Evolutionary conservation across 1,140 invertebrate genomes (phyloP), one percentile per base, ranked within the genome.

Genomic region (Onthophagus taurus): DNA sequence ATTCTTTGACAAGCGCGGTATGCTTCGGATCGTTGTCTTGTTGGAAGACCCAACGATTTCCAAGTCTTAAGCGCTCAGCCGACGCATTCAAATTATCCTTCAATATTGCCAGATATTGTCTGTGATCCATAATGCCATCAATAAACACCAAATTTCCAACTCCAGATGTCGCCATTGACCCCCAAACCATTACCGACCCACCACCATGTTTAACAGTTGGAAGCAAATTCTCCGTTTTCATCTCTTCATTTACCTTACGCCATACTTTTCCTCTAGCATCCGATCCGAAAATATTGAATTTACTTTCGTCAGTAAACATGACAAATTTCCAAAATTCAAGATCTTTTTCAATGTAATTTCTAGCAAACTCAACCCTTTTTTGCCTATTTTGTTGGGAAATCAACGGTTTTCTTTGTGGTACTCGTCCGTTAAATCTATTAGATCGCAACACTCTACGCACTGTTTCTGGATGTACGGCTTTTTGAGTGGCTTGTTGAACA

Each of bases 11-110:
- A 13, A 50, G 13, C n/a, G 52, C 37, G n/a, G 52, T 59, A 31
- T 66, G 58, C 37, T 65, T 64, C 9, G 58, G 53, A 46, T 62
- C 58, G 29, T 60, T 60, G 31, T 63, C 56, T 13, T 64, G 53
- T 31, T 59, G 48, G 16, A 60, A 59, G 12, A 43, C 37, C 31
- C 42, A 53, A 8, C 9, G 31, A 43, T 42, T 41, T 26, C 33
- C n/a, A 23, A 56, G 16, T 7, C 35, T 20, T 14, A 50, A 30
- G 13, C 31, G 34, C 6, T 29, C 13, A 45, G 21, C 14, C n/a
- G 18, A 13, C 21, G 17, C 18, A 9, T 26, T 48, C 13, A 50
- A 55, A 31, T 39, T 39, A 26, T 21, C 4, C 4, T 18, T 6
- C 23, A 39, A 18, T 30, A 42, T 53, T 7, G 49, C 36, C 0